Conservation (phyloP, 2,113 vertebrate species). For the Paramormyrops kingsleyae region DNA sequence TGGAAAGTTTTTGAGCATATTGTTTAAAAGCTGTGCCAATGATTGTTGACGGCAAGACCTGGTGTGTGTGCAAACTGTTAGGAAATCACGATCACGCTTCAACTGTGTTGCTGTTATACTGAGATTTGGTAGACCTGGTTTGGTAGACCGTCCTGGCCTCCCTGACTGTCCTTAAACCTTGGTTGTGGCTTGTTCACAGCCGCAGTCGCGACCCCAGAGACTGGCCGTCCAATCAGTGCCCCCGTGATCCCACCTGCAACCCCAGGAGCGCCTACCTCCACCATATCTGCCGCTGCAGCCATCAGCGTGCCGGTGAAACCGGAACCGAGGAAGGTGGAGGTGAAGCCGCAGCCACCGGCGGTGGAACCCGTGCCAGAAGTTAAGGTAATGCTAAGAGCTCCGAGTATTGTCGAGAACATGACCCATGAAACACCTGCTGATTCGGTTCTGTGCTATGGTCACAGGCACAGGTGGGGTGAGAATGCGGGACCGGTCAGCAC, state of each 20-base stretch:
- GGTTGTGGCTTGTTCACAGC: constrained; percentile 41
- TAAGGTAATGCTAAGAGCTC: constrained; percentile 57
- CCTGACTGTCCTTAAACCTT: background rate
- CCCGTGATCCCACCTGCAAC: constrained; percentile 79
- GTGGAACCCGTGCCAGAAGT: constrained; percentile 47
- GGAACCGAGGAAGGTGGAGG: constrained; percentile 59
- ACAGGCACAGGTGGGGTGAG: background rate
- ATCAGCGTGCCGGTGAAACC: constrained; percentile 43
- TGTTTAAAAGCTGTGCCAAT: background rate
- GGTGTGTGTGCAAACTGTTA: background rate
- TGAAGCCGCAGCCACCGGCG: constrained; percentile 60
- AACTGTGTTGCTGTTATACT: background rate
- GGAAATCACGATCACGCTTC: background rate
- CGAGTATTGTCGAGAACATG: background rate
- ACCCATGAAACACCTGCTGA: background rate
- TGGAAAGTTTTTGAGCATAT: background rate
- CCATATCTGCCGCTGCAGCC: constrained; percentile 37
- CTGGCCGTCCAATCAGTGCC: constrained; percentile 77
- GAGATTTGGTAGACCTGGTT: background rate
- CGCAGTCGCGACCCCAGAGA: constrained; percentile 64
- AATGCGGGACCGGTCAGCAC: background rate
- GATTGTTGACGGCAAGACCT: background rate
- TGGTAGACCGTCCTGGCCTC: background rate
- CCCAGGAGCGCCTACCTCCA: constrained; percentile 49
- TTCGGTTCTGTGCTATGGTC: background rate